Evolutionary conservation across 2,797 vertebrate species (phyloP).

Genomic region (Fringilla coelebs): DNA sequence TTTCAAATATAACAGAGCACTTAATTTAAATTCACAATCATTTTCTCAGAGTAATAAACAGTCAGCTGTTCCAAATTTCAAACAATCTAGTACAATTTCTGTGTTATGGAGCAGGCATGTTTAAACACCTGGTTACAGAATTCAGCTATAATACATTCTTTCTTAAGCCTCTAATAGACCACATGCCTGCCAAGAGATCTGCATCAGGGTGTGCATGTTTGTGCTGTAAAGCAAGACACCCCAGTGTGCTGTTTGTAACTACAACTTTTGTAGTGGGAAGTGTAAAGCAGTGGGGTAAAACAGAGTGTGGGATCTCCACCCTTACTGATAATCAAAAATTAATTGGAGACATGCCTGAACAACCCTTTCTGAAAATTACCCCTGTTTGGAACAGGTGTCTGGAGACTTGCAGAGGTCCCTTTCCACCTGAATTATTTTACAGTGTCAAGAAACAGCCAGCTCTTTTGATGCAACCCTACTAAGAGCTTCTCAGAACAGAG

Average conservation of each 20-base stretch:
- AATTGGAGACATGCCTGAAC: background rate
- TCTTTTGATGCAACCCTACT: background rate
- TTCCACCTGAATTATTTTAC: background rate
- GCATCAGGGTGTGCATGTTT: background rate
- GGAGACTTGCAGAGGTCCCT: background rate
- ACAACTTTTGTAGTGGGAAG: background rate
- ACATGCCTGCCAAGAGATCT: background rate
- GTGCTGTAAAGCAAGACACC: background rate
- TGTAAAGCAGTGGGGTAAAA: background rate
- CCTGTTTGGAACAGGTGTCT: background rate
- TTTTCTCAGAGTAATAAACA: background rate
- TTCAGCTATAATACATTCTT: background rate
- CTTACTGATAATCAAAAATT: background rate
- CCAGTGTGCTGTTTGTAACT: background rate
- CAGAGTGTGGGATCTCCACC: background rate
- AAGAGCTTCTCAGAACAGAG: background rate
- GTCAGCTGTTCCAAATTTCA: background rate
- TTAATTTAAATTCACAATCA: background rate
- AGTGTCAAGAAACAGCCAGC: background rate
- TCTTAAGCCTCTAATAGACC: background rate
- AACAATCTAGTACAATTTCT: background rate
- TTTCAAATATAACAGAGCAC: background rate
- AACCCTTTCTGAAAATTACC: background rate
- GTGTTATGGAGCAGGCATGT: background rate
- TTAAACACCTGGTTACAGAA: background rate